phyloP scores from a whole-genome alignment of 2,888 invertebrate genomes.

The Cosmorhoe ocellata region DNA sequence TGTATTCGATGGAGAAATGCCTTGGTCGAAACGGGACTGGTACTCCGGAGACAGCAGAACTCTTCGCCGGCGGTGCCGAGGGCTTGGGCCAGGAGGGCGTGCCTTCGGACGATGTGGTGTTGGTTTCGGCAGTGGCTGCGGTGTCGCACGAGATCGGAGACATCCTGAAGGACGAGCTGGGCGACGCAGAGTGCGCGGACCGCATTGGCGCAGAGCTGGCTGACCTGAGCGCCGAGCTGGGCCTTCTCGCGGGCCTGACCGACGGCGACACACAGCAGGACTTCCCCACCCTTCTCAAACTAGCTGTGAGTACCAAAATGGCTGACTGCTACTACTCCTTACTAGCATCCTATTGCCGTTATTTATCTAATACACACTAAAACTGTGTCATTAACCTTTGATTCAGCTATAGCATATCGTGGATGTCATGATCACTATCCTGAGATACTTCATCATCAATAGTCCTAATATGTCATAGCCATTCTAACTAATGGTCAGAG shows the following conservation, averaged over 20 bases:
- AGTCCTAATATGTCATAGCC: not conserved
- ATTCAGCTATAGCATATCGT: not conserved
- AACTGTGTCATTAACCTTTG: conserved; percentile 39
- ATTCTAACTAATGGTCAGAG: too few species aligned
- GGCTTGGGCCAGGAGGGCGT: conserved; percentile 56
- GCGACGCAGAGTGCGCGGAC: conserved; percentile 69
- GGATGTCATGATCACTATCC: too few species aligned
- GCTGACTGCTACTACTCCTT: conserved; percentile 42
- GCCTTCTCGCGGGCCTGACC: conserved; percentile 69
- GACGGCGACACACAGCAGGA: conserved; percentile 68
- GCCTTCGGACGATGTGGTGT: conserved; percentile 64
- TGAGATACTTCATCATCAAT: not conserved
- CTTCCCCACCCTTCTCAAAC: conserved; percentile 72
- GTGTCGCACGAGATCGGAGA: conserved; percentile 77
- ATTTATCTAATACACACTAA: conserved; percentile 28
- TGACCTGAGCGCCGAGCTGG: conserved; percentile 72
- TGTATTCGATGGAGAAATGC: conserved; percentile 79
- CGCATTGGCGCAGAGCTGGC: conserved; percentile 72
- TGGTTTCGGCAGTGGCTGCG: conserved; percentile 65
- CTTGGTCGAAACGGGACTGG: conserved; percentile 63
- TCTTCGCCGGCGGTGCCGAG: conserved; percentile 60
- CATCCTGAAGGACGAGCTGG: conserved; percentile 74
- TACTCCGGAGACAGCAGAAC: conserved; percentile 56
- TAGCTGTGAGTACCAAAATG: conserved; percentile 71
- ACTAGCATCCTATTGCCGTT: conserved; percentile 21